Conservation (phyloP, 1,140 invertebrate genomes). For the Cydia fagiglandana region DNA sequence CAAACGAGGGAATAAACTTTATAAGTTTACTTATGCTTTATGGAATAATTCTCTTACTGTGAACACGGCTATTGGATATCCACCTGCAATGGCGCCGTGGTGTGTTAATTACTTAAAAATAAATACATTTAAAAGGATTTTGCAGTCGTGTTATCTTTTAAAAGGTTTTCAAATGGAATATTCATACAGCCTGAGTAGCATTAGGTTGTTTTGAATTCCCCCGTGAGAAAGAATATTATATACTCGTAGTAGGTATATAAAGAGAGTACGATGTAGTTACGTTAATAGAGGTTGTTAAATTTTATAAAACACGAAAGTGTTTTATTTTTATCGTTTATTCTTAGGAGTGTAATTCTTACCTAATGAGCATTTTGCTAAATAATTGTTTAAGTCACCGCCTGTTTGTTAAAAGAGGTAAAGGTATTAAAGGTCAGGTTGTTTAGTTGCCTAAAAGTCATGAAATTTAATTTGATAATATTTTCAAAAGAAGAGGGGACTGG, state of each 20-base stretch:
- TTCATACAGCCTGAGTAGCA: constrained; percentile 60
- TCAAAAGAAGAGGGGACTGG: background rate
- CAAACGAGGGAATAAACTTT: constrained; percentile 30
- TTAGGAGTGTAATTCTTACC: no score
- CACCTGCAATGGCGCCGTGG: background rate
- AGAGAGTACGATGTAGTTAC: constrained; percentile 29
- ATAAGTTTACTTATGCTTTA: constrained; percentile 12
- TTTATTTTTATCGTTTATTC: no score
- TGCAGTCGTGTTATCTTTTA: constrained; percentile 46
- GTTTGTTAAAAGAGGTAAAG: no score
- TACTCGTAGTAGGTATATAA: constrained; percentile 30
- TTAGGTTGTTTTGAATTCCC: constrained; percentile 62
- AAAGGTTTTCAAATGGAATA: constrained; percentile 64
- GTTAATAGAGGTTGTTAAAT: constrained; percentile 33
- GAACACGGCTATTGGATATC: background rate
- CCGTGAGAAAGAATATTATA: constrained; percentile 46
- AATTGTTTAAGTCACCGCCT: background rate
- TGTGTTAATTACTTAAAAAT: constrained; percentile 48
- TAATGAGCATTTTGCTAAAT: background rate
- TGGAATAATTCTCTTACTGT: background rate
- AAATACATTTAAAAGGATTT: constrained; percentile 44
- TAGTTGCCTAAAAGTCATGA: constrained; percentile 33
- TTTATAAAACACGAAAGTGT: background rate
- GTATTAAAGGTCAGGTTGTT: no score
- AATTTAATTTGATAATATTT: background rate